Conservation (phyloP, 2,888 invertebrate genomes). For the Rhopalosiphum nymphaeae region DNA sequence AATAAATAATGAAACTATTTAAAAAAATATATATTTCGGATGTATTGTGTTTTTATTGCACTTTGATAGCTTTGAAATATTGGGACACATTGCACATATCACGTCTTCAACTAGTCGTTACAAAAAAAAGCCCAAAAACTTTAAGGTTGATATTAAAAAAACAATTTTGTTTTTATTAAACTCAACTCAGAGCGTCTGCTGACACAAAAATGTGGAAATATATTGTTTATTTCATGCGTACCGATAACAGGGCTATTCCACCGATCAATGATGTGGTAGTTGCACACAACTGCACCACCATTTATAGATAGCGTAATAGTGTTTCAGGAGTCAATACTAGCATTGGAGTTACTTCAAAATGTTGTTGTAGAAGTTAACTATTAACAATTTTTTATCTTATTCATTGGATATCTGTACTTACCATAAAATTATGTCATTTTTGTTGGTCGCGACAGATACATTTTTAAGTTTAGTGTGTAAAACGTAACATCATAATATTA, state of each 20-base stretch:
- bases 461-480: neutral
- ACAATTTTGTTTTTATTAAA: constrained; percentile 9
- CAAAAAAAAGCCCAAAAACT: neutral
- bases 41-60: neutral
- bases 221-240: neutral
- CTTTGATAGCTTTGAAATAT: neutral
- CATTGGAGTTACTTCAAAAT: neutral
- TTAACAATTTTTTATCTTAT: neutral
- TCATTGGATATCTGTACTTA: neutral
- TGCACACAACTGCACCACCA: neutral
- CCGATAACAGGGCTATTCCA: neutral
- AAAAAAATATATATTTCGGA: neutral
- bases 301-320: neutral
- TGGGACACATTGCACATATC: neutral
- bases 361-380: neutral
- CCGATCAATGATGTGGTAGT: neutral
- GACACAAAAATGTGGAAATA: neutral
- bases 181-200: neutral
- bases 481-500: neutral
- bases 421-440: neutral
- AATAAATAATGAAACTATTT: neutral
- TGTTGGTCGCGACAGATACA: neutral
- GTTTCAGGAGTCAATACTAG: neutral
- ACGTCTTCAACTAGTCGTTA: neutral
- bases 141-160: constrained; percentile 2